Evolutionary conservation across 1,140 invertebrate genomes (phyloP).

Genomic region (Drosophila ohnishii): DNA sequence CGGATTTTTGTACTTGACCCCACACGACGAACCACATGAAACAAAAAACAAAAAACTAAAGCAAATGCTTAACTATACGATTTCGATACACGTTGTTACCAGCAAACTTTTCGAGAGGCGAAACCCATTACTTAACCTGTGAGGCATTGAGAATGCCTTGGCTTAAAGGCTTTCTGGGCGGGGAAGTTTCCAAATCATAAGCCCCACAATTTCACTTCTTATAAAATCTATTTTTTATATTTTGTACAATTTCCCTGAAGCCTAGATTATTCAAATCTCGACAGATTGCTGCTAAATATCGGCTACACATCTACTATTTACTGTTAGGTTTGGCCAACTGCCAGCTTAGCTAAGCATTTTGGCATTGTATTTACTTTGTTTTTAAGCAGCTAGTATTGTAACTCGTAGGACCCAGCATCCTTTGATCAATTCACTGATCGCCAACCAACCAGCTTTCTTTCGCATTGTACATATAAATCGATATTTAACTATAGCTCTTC

Average conservation of each 20-base stretch:
- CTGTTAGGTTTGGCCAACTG: slow-evolving; percentile 15
- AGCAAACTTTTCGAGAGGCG: not conserved
- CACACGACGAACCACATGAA: slow-evolving; percentile 1
- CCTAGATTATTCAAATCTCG: not conserved
- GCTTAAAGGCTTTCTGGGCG: not conserved
- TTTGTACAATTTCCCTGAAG: not conserved
- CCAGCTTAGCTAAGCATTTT: slow-evolving; percentile 40
- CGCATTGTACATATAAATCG: slow-evolving; percentile 58
- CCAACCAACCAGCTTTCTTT: not conserved
- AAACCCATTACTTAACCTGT: not conserved
- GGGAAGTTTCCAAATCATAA: not conserved
- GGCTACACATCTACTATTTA: slow-evolving; percentile 1
- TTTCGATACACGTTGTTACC: not conserved
- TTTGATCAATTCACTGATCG: slow-evolving; percentile 1
- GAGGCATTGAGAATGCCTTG: not conserved
- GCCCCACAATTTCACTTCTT: too few relatives aligned
- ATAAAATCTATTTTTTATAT: not conserved
- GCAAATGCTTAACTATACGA: slow-evolving; percentile 5
- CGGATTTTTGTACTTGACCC: slow-evolving; percentile 43
- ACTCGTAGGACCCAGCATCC: slow-evolving; percentile 36
- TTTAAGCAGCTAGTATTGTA: slow-evolving; percentile 66
- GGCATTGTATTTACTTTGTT: slow-evolving; percentile 73
- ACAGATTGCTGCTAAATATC: slow-evolving; percentile 6
- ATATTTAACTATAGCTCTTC: slow-evolving; percentile 10
- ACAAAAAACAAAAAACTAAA: not conserved